Base-by-base conservation (phyloP, 2,113 vertebrate species). In the Colossoma macropomum region DNA sequence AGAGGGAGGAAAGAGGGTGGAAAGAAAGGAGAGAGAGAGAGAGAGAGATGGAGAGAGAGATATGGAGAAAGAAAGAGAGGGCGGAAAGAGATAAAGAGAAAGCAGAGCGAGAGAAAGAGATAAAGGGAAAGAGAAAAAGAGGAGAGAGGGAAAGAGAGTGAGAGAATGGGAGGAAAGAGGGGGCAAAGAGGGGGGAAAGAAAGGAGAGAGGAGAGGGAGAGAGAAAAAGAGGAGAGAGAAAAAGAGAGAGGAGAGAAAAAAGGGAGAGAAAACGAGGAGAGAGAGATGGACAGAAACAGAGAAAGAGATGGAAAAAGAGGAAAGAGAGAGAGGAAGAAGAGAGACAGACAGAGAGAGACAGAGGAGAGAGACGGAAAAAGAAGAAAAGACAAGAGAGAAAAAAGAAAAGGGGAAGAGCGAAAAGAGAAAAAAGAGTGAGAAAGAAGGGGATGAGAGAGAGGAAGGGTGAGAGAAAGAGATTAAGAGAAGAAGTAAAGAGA, bases 131-230 rank as follows among this genome's bases (percentile, higher is more conserved):
- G 13, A 23, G 41, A n/a, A 62, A 54, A 72, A 12, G 45, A 30
- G 30, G 65, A 70, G 48, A 70, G 77, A 34, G 62, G 62, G 56
- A 62, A 23, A 56, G 70, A 28, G 25, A 73, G 45, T 52, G 45
- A 52, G 45, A 70, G 65, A 70, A 52, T n/a, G 27, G 25, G n/a
- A 45, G 65, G 54, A 41, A 77, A 9, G 50, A 45, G 34, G 66
- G 50, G 45, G 28, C n/a, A 27, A 48, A 59, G 45, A 41, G 17
- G 25, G 45, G 19, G 21, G 21, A 8, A 1, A 23, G 1, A 23
- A 6, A 23, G 23, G 13, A 8, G 21, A 23, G 21, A 0, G 28
- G 32, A 30, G 54, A 60, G 11, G 30, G 50, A 60, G 52, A 34
- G 23, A 41, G 65, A 23, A 23, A 23, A 7, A 8, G 32, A 27